These are phyloP conservation scores for Acropora yongei DNA, from an alignment of 64 coral and sea anemone genomes.

Conservation along the genomic window DNA sequence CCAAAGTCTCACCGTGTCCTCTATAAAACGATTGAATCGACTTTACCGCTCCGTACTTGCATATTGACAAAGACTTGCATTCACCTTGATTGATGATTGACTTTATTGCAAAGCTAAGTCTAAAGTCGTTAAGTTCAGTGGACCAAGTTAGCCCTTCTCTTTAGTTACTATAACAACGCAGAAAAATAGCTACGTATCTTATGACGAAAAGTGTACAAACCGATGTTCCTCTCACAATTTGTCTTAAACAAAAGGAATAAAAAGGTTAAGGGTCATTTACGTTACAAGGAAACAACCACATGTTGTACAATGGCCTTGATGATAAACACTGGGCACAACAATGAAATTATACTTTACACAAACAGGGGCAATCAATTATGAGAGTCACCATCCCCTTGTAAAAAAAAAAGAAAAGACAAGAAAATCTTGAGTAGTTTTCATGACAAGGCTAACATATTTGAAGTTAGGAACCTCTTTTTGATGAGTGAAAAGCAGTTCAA, in stretches of 20 bases:
- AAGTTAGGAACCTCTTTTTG: background rate
- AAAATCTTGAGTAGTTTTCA: background rate
- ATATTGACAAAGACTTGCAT: background rate
- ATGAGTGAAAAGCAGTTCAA: no score
- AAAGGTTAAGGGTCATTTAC: background rate
- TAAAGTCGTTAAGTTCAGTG: background rate
- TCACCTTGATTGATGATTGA: background rate
- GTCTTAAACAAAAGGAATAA: constrained; percentile 6
- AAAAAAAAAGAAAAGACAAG: background rate
- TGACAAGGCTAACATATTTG: background rate
- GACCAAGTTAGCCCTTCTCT: background rate
- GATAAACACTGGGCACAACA: background rate
- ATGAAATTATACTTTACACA: background rate
- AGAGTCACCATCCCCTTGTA: background rate
- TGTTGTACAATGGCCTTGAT: background rate
- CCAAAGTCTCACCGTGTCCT: no score
- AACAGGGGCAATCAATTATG: background rate
- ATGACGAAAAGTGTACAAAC: constrained; percentile 19
- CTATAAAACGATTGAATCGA: no score
- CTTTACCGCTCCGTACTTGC: no score
- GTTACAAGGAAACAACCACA: background rate
- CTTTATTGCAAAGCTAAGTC: constrained; percentile 3
- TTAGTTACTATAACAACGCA: background rate
- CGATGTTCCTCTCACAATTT: background rate
- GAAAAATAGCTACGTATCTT: constrained; percentile 44